These are phyloP conservation scores for Ochropleura plecta DNA, from an alignment of 2,888 invertebrate species.

Conservation along the genomic window DNA sequence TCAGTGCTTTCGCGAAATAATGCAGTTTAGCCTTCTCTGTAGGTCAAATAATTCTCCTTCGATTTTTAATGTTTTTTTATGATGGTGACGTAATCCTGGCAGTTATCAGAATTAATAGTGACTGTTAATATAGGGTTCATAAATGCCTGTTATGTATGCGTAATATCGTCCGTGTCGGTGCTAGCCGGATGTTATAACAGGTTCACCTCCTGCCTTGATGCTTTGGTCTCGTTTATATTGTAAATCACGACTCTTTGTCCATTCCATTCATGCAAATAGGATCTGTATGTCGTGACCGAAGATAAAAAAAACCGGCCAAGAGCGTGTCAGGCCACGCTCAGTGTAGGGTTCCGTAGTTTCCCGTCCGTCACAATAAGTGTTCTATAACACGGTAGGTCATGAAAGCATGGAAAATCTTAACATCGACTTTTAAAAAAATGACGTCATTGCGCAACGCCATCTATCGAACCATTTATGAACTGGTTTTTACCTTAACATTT, in stretches of 20 bases:
- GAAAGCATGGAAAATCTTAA: too few relatives aligned
- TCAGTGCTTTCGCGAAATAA: slow-evolving; percentile 30
- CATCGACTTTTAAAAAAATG: too few relatives aligned
- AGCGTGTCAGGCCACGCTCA: too few relatives aligned
- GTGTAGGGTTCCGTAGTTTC: too few relatives aligned
- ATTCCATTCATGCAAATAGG: slow-evolving; percentile 75
- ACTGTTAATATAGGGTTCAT: slow-evolving; percentile 41
- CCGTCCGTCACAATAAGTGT: too few relatives aligned
- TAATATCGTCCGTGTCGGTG: slow-evolving; percentile 51
- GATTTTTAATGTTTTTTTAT: slow-evolving; percentile 25
- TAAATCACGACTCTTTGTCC: slow-evolving; percentile 77
- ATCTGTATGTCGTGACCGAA: slow-evolving; percentile 75
- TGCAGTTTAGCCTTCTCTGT: slow-evolving; percentile 34
- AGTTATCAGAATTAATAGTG: slow-evolving; percentile 19
- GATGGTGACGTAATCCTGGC: slow-evolving; percentile 34
- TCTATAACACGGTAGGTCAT: too few relatives aligned
- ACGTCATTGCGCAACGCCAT: too few relatives aligned
- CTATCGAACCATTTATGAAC: too few relatives aligned
- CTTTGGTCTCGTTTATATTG: slow-evolving; percentile 74
- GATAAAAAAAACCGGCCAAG: too few relatives aligned
- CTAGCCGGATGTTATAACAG: slow-evolving; percentile 79
- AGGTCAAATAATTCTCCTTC: slow-evolving; percentile 48
- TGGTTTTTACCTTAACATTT: too few relatives aligned
- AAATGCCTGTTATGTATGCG: slow-evolving; percentile 44
- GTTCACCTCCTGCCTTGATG: slow-evolving; percentile 80